Base-by-base conservation (phyloP, 2,888 invertebrate species). In the Rhodophaea formosa region DNA sequence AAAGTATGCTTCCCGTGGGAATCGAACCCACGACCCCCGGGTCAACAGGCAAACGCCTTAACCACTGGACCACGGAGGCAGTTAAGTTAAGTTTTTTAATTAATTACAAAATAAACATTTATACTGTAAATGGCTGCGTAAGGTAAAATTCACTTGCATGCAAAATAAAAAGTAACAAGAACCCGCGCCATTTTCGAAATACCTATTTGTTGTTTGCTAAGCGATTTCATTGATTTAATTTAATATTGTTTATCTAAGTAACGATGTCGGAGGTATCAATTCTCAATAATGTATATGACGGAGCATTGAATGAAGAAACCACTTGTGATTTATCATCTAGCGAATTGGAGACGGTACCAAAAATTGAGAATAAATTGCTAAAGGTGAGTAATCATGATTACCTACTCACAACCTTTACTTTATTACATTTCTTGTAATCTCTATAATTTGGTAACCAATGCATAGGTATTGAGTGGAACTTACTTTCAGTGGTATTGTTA, bases 211-310 rank as follows among this genome's bases (percentile, higher is more conserved):
- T 17, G 35, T 59, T 62, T 59, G 57, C 57, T 60, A 57, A 17
- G 49, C 53, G 51, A 56, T 64, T 71, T 69, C 77, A 84, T 82
- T 66, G 82, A 84, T 75, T 62, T 75, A 77, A 76, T 79, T n/a
- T n/a, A n/a, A 64, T 52, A 45, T 32, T 1, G 7, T 57, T 15
- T 3, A 42, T 45, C 14, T 10, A 47, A 43, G 10, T 15, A 49
- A 69, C 39, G 54, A 86, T 86, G 86, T 79, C 80, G 56, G 68
- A 73, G 59, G 53, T 44, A 54, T 58, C 61, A 7, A 47, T 60
- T 23, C 54, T 66, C 5, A 53, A 63, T 44, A 81, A 82, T 66
- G 70, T 88, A 43, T 88, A 89, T 59, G 88, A 87, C 60, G 81
- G 83, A 62, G 72, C 69, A 39, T 62, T 82, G 32, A 77, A 79